Evolutionary conservation across 2,113 vertebrate species (phyloP).

Genomic region (Ictalurus furcatus): DNA sequence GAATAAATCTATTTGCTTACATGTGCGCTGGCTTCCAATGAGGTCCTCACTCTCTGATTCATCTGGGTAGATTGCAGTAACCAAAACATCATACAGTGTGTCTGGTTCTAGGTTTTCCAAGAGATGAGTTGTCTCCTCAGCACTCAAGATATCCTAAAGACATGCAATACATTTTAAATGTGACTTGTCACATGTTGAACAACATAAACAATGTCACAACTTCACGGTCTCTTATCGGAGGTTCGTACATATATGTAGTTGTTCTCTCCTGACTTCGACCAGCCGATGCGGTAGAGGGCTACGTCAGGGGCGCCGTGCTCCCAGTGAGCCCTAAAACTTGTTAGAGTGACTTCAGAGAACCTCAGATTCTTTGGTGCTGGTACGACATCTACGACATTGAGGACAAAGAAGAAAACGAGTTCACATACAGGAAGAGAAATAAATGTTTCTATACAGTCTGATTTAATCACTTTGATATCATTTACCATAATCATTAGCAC

Average conservation of each 20-base stretch:
- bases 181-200: not conserved
- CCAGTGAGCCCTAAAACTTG: slow-evolving; percentile 89
- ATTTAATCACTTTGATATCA: not conserved
- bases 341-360: slow-evolving; percentile 82
- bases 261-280: slow-evolving; percentile 77
- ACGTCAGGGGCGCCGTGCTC: slow-evolving; percentile 94
- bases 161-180: slow-evolving; percentile 43
- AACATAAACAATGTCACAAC: not conserved
- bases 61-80: slow-evolving; percentile 96
- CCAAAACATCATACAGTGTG: slow-evolving; percentile 86
- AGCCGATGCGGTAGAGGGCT: slow-evolving; percentile 88
- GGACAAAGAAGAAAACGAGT: not conserved
- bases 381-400: slow-evolving; percentile 72
- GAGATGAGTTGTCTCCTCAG: slow-evolving; percentile 79
- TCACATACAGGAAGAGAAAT: not conserved
- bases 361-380: slow-evolving; percentile 88
- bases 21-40: slow-evolving; percentile 84
- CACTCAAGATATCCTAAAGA: slow-evolving; percentile 86
- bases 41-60: slow-evolving; percentile 95
- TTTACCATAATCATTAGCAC: not conserved
- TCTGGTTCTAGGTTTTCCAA: slow-evolving; percentile 87
- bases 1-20: slow-evolving; percentile 71
- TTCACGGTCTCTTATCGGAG: not conserved
- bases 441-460: not conserved
- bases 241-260: slow-evolving; percentile 71